Base-by-base conservation (phyloP, 2,797 vertebrate species). In the Hybognathus amarus region DNA sequence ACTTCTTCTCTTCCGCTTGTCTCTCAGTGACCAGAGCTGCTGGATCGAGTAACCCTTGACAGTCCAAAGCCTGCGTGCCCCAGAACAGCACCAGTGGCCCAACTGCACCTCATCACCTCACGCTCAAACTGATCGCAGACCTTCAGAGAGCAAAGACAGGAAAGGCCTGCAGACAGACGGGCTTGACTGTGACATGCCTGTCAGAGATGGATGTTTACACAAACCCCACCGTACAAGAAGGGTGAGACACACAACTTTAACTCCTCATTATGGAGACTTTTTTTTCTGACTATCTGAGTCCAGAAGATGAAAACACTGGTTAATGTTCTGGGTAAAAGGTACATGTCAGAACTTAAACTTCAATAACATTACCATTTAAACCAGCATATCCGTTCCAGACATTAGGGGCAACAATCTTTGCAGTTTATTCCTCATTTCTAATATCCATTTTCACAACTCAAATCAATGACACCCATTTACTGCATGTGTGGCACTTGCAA, bases 391-490 rank as follows among this genome's bases (percentile, higher is more conserved):
- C 4, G 1, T 40, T 76, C 13, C 68, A 66, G 69, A 75, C 56
- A 82, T 24, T 4, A 64, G 30, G 17, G 36, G 52, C n/a, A 68
- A 81, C 52, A 85, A 85, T 83, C 0, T 70, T 54, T 71, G 20
- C 45, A 3, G 22, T 70, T 79, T 36, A 83, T 84, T 86, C 79
- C 70, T 38, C 67, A 79, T 86, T 74, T 78, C 18, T 80, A 75
- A 87, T 86, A 87, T 89, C 82, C 67, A 80, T 38, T 87, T 88
- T 89, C 85, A 86, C 36, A 77, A 80, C 73, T 50, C 67, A 85
- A 71, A 86, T 85, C 61, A 87, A 84, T 40, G 47, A n/a, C 40
- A 71, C 74, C 5, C 22, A 83, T 86, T 76, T 86, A 84, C 22
- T 66, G 78, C 50, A 70, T 20, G 86, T 82, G 84, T 88, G 63